Evolutionary conservation across 2,113 vertebrate genomes (phyloP).

Genomic region (Tychaedon coryphoeus): DNA sequence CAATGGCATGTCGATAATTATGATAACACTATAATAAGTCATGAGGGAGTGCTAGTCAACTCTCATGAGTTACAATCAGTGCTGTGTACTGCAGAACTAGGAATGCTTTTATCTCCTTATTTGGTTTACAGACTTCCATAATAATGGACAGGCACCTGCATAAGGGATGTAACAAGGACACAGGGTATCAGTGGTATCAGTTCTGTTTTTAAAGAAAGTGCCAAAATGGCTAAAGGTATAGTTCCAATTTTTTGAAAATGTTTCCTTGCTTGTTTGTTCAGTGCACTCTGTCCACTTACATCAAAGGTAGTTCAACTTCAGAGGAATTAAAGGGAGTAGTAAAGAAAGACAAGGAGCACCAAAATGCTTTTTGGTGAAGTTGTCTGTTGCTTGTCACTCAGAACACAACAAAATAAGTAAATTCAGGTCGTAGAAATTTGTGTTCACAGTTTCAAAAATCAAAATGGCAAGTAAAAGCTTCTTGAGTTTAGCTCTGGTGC

Average conservation of each 20-base stretch:
- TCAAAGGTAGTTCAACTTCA: neutral
- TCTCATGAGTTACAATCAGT: slow-evolving; percentile 27
- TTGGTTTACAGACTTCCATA: slow-evolving; percentile 1
- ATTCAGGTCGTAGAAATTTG: neutral
- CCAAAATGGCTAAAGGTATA: neutral
- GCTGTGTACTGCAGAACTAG: neutral
- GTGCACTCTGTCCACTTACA: neutral
- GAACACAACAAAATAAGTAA: neutral
- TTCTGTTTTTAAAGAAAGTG: neutral
- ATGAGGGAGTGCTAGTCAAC: neutral
- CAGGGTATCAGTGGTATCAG: neutral
- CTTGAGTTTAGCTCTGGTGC: neutral
- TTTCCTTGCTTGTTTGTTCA: neutral
- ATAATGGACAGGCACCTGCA: neutral
- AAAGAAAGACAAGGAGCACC: neutral
- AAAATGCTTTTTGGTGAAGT: neutral
- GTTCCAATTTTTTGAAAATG: neutral
- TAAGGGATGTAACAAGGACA: neutral
- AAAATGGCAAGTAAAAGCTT: neutral
- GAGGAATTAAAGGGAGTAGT: neutral
- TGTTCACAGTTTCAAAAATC: neutral
- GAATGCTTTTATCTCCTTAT: slow-evolving; percentile 11
- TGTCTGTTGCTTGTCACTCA: neutral
- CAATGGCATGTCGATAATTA: slow-evolving; percentile 10
- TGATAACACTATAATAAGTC: slow-evolving; percentile 20